A percentile compares a stretch with the other conserved stretches of the same genome.
phyloP scores from a whole-genome alignment of 2,888 invertebrate species.

The Temnothorax ravouxi region DNA sequence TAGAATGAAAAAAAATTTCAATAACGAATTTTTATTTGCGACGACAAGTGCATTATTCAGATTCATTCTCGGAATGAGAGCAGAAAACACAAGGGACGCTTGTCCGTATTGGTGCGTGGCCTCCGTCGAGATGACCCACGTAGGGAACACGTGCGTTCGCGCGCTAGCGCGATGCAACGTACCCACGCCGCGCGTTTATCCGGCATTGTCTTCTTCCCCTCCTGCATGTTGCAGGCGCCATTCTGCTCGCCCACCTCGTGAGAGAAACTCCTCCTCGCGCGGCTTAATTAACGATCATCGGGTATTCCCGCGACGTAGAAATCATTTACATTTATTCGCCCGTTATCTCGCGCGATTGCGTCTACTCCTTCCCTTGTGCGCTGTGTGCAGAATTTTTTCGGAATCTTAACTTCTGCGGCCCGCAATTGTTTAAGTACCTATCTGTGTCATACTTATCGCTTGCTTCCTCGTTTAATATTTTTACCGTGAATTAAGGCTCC shows the following conservation, averaged over 20 bases:
- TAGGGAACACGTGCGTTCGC: constrained; percentile 48
- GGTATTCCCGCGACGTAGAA: constrained; percentile 58
- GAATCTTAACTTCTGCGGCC: neutral
- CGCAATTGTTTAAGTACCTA: constrained; percentile 6
- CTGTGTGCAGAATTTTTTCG: constrained; percentile 34
- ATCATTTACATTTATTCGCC: constrained; percentile 64
- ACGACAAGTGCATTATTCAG: no score
- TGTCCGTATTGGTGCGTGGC: constrained; percentile 51
- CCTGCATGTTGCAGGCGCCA: constrained; percentile 63
- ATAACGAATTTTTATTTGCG: neutral
- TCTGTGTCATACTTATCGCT: neutral
- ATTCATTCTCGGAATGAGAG: constrained; percentile 21
- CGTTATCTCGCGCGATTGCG: constrained; percentile 59
- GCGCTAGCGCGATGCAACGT: constrained; percentile 44
- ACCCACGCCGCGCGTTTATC: constrained; percentile 62
- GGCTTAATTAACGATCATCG: constrained; percentile 75
- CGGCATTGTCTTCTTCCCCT: constrained; percentile 68
- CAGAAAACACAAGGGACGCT: constrained; percentile 53
- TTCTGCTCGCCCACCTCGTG: constrained; percentile 59
- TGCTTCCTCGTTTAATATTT: neutral
- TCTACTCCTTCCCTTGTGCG: constrained; percentile 13
- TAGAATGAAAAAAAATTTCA: neutral
- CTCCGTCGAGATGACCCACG: constrained; percentile 50
- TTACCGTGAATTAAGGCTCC: neutral
- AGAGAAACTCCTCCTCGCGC: constrained; percentile 60